Percentiles rank a stretch among this genome's conserved stretches.
These are phyloP conservation scores for Mareca penelope DNA, from an alignment of 2,797 vertebrate genomes.

Conservation along the genomic window DNA sequence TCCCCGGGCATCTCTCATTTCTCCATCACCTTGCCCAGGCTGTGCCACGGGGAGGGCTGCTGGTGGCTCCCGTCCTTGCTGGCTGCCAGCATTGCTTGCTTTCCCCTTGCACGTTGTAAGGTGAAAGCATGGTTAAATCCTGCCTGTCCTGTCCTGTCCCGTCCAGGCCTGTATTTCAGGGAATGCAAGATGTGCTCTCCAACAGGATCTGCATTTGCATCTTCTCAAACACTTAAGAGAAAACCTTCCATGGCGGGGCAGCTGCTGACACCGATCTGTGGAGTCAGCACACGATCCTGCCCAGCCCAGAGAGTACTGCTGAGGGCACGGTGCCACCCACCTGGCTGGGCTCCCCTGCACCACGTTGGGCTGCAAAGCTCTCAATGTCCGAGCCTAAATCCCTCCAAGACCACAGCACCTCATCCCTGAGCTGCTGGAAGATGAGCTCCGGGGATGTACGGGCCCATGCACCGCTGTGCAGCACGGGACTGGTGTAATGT, in stretches of 20 bases:
- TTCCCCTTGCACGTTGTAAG: background rate
- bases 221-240: background rate
- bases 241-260: fast-evolving
- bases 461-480: fast-evolving
- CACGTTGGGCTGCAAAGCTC: background rate
- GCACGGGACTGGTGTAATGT: fast-evolving
- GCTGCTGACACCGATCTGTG: fast-evolving
- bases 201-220: background rate
- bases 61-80: fast-evolving
- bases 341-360: background rate
- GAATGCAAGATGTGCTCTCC: fast-evolving
- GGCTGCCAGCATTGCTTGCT: fast-evolving
- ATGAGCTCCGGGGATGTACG: fast-evolving
- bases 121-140: background rate
- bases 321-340: fast-evolving
- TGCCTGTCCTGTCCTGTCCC: background rate
- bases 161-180: background rate
- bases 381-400: background rate
- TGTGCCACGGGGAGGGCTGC: background rate
- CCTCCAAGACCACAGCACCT: fast-evolving
- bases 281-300: background rate
- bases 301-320: fast-evolving
- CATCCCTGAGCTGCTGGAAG: background rate
- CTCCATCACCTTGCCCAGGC: no score
- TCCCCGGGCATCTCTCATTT: background rate